Evolutionary conservation across 2,113 vertebrate genomes (phyloP).

Genomic region (Symphodus melops): DNA sequence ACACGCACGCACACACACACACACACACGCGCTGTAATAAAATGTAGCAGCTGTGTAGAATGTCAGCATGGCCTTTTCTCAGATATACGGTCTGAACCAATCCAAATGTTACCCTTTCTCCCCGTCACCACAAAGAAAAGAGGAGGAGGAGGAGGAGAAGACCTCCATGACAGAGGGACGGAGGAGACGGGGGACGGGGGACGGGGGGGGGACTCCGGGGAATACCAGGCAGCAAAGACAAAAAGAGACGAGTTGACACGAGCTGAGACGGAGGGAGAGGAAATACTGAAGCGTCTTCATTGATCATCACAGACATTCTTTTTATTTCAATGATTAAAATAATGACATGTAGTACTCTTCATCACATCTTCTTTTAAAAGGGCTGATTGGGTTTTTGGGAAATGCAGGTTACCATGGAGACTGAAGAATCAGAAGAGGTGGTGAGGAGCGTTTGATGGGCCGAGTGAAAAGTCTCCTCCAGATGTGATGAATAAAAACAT

Average conservation of each 20-base stretch:
- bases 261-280: too few relatives aligned
- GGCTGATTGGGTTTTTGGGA: too few relatives aligned
- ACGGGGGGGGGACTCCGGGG: background rate
- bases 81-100: slow-evolving; percentile 66
- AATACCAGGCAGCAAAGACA: slow-evolving; percentile 29
- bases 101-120: slow-evolving; percentile 72
- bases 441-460: too few relatives aligned
- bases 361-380: too few relatives aligned
- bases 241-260: background rate
- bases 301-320: too few relatives aligned
- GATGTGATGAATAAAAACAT: too few relatives aligned
- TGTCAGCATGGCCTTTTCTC: slow-evolving; percentile 79
- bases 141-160: slow-evolving; percentile 20
- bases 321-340: too few relatives aligned
- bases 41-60: slow-evolving; percentile 79
- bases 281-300: too few relatives aligned
- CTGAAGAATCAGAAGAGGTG: too few relatives aligned
- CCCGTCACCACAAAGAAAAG: slow-evolving; percentile 35
- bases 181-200: background rate
- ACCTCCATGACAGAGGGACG: slow-evolving; percentile 40
- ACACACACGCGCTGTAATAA: slow-evolving; percentile 49
- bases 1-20: slow-evolving; percentile 22
- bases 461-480: too few relatives aligned
- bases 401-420: too few relatives aligned
- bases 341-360: too few relatives aligned